Percentiles rank a stretch among this genome's conserved stretches.
These are phyloP conservation scores for Sus cebifrons DNA, from an alignment of 2,797 vertebrate species.

Conservation along the genomic window DNA sequence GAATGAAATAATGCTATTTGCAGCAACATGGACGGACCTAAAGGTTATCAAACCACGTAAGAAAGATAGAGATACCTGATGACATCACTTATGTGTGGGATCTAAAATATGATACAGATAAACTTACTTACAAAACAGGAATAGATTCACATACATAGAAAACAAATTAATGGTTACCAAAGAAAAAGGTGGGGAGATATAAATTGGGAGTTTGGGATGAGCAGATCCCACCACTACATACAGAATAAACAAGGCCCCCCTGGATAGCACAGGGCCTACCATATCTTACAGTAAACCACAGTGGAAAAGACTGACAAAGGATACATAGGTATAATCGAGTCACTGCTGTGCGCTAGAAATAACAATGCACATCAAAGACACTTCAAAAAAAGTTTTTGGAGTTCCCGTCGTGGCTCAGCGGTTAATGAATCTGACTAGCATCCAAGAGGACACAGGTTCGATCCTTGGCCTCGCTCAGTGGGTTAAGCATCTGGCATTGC, in stretches of 20 bases:
- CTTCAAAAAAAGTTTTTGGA: accelerated
- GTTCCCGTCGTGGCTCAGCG: too few species aligned
- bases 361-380: not conserved
- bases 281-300: not conserved
- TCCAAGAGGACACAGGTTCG: too few species aligned
- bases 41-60: too few species aligned
- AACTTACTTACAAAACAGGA: not conserved
- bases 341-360: not conserved
- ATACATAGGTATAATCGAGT: not conserved
- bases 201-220: not conserved
- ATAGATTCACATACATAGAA: not conserved
- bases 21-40: not conserved
- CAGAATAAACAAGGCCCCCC: not conserved
- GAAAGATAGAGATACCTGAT: not conserved
- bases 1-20: not conserved
- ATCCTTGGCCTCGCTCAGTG: too few species aligned
- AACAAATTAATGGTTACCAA: not conserved
- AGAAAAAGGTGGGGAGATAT: not conserved
- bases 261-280: not conserved
- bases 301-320: not conserved
- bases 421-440: too few species aligned
- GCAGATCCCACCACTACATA: not conserved
- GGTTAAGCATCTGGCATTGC: too few species aligned
- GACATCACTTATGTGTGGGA: not conserved
- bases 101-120: not conserved